Evolutionary conservation across 2,797 vertebrate genomes (phyloP).

Genomic region (Leptoclinus maculatus): DNA sequence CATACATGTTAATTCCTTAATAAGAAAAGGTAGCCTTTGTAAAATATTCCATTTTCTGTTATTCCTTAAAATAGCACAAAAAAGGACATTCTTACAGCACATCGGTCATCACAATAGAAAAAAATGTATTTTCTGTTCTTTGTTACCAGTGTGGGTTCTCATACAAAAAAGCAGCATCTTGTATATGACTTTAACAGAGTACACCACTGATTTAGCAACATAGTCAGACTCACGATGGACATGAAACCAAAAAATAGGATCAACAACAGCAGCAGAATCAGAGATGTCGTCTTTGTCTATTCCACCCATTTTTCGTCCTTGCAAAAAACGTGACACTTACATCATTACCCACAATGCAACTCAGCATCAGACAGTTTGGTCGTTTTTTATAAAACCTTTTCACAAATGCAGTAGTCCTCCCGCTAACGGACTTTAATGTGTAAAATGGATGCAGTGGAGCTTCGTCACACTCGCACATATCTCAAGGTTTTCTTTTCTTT

Average conservation of each 20-base stretch:
- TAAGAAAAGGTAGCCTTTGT: background rate
- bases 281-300: background rate
- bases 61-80: constrained; percentile 12
- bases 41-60: background rate
- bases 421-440: background rate
- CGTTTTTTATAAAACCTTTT: background rate
- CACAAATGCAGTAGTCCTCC: background rate
- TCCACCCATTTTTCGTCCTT: background rate
- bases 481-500: background rate
- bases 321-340: background rate
- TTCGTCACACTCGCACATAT: background rate
- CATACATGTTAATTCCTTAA: constrained; percentile 1
- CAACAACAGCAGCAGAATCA: background rate
- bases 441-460: background rate
- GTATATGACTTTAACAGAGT: background rate
- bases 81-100: background rate
- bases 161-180: background rate
- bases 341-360: constrained; percentile 4
- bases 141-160: background rate
- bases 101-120: background rate
- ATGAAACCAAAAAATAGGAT: background rate
- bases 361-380: background rate
- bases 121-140: background rate
- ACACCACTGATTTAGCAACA: background rate
- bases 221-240: background rate